These are phyloP conservation scores for Platycheirus albimanus DNA, from an alignment of 2,888 invertebrate genomes.

Conservation along the genomic window DNA sequence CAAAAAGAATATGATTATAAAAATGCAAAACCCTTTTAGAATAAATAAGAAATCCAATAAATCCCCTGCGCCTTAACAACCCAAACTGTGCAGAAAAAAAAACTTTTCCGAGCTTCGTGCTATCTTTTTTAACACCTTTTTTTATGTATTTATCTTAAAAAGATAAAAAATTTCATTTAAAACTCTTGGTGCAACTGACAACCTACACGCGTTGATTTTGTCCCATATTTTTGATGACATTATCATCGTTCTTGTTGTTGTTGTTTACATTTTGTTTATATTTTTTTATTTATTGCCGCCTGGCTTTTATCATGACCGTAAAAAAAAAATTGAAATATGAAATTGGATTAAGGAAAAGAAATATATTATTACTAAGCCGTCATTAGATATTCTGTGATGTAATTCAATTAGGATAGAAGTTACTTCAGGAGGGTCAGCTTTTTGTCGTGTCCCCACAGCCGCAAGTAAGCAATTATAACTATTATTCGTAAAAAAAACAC, in stretches of 20 bases:
- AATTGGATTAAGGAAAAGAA: constrained; percentile 60
- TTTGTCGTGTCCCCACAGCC: background rate
- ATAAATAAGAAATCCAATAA: no score
- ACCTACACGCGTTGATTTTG: constrained; percentile 24
- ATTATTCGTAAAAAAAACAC: no score
- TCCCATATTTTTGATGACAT: constrained; percentile 25
- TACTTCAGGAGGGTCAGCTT: constrained; percentile 8
- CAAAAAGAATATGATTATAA: no score
- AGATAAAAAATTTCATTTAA: background rate
- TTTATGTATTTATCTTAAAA: constrained; percentile 10
- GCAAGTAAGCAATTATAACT: background rate
- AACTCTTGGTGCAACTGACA: constrained; percentile 7
- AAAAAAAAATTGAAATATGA: no score
- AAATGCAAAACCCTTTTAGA: no score
- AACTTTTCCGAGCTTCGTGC: no score
- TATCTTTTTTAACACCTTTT: no score
- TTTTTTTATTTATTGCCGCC: constrained; percentile 47
- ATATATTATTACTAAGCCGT: constrained; percentile 27
- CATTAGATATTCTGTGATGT: constrained; percentile 42
- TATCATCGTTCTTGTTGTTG: background rate
- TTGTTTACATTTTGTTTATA: constrained; percentile 41
- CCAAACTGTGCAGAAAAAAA: no score
- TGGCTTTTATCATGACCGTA: constrained; percentile 27
- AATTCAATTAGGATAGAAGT: constrained; percentile 66
- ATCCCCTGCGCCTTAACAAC: no score